These are phyloP conservation scores for Coregonus suidteri DNA, from an alignment of 2,797 vertebrate genomes.

Conservation along the genomic window DNA sequence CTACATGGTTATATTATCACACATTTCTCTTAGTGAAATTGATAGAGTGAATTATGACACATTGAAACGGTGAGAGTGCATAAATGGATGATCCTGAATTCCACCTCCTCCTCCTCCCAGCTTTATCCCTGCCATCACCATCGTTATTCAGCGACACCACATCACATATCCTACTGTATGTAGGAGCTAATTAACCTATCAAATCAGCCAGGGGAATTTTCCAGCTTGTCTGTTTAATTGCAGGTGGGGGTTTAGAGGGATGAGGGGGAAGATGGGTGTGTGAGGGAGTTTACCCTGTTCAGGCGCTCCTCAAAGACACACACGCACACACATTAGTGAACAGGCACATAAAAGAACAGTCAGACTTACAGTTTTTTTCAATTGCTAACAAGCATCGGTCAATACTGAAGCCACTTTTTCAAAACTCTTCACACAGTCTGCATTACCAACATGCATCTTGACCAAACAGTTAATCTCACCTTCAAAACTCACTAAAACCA, in stretches of 20 bases:
- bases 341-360: too few species aligned
- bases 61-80: slow-evolving; percentile 5
- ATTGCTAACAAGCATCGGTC: too few species aligned
- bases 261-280: slow-evolving; percentile 6
- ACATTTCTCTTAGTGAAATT: slow-evolving; percentile 27
- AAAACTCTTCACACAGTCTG: too few species aligned
- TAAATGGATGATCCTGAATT: background rate
- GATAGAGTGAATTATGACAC: slow-evolving; percentile 7
- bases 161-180: slow-evolving; percentile 32
- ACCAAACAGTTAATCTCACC: too few species aligned
- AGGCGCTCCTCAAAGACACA: slow-evolving; percentile 27
- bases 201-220: slow-evolving; percentile 46
- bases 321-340: background rate
- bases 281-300: slow-evolving; percentile 12
- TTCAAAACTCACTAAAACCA: too few species aligned
- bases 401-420: too few species aligned
- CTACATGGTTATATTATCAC: background rate
- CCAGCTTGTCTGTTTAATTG: slow-evolving; percentile 48
- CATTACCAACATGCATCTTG: too few species aligned
- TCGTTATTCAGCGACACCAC: slow-evolving; percentile 22
- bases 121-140: slow-evolving; percentile 3
- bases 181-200: slow-evolving; percentile 57
- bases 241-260: slow-evolving; percentile 38
- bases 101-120: background rate
- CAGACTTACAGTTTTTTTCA: too few species aligned